A percentile compares a stretch with the other conserved stretches of the same genome.
Conservation (phyloP, 2,888 invertebrate species). For the Onchidella celtica region DNA sequence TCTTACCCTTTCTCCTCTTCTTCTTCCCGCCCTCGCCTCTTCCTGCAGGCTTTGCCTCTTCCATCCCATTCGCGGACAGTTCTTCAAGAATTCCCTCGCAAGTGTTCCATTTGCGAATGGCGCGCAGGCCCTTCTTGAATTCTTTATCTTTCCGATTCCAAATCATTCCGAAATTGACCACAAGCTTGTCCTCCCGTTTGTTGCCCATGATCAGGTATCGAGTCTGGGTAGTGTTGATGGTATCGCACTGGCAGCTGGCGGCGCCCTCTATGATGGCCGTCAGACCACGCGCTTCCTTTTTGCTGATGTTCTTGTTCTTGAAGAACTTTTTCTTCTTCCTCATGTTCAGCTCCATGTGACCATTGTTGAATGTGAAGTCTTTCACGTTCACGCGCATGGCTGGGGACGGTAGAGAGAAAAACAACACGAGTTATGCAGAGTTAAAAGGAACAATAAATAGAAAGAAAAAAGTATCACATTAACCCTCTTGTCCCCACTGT, state of each 20-base stretch:
- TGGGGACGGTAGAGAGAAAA: conserved; percentile 36
- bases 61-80: conserved; percentile 31
- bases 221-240: conserved; percentile 51
- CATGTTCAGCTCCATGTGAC: conserved; percentile 52
- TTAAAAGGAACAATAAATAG: too few relatives aligned
- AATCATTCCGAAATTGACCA: conserved; percentile 54
- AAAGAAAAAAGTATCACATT: background rate
- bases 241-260: conserved; percentile 56
- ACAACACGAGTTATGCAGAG: too few relatives aligned
- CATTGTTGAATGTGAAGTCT: conserved; percentile 44
- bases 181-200: conserved; percentile 52
- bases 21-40: conserved; percentile 28
- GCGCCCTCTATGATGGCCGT: conserved; percentile 55
- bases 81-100: conserved; percentile 55
- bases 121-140: conserved; percentile 58
- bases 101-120: conserved; percentile 58
- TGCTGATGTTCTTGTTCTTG: conserved; percentile 52
- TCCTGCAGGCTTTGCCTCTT: background rate
- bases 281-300: conserved; percentile 52
- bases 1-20: conserved; percentile 34
- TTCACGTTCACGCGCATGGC: conserved; percentile 55
- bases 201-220: conserved; percentile 60
- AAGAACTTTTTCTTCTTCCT: conserved; percentile 58
- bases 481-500: background rate
- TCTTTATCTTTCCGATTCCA: conserved; percentile 56